Evolutionary conservation across 2,888 invertebrate genomes (phyloP), one percentile per base, ranked within the genome.

Genomic region (Spatulosminthurus flaviceps): DNA sequence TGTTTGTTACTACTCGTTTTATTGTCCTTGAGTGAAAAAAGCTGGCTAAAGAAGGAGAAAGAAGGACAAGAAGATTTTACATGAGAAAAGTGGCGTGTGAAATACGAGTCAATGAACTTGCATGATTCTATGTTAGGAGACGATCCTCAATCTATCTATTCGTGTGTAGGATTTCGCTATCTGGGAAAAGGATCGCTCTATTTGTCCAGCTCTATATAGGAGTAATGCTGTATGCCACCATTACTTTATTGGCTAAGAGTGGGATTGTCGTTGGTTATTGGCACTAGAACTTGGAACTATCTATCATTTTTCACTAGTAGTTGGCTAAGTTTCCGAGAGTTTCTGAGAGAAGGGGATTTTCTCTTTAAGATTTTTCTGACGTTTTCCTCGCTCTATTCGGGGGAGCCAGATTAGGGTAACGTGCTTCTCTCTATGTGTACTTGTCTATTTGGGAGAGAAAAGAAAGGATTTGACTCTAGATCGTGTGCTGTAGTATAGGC

Each of bases 51-150:
- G 34, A 34, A 34, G 34, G 34, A 34, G 34, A 34, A 34, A 34
- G 34, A 34, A 4, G 34, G 34, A 34, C 34, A 7, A 9, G 34
- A 34, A 34, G 34, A 34, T 34, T 34, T 34, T 34, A 34, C 34
- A 34, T 34, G 34, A 34, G 34, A 73, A 28, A 24, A 73, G 60
- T 73, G 72, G 26, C 51, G 24, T 73, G 51, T 51, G 51, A 73
- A 71, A 71, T 34, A 64, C 34, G 28, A 73, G 72, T 73, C 72
- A 73, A 73, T 60, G 72, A 73, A 73, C 72, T 73, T 24, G 21
- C 51, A 11, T 73, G 42, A 26, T 24, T 73, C 34, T 22, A 2
- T 22, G 22, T 29, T 7, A 41, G 71, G 34, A 34, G 34, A 34
- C 34, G n/a, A n/a, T n/a, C n/a, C n/a, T n/a, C n/a, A n/a, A n/a